Conservation (phyloP, 2,113 vertebrate genomes). For the Sander vitreus region DNA sequence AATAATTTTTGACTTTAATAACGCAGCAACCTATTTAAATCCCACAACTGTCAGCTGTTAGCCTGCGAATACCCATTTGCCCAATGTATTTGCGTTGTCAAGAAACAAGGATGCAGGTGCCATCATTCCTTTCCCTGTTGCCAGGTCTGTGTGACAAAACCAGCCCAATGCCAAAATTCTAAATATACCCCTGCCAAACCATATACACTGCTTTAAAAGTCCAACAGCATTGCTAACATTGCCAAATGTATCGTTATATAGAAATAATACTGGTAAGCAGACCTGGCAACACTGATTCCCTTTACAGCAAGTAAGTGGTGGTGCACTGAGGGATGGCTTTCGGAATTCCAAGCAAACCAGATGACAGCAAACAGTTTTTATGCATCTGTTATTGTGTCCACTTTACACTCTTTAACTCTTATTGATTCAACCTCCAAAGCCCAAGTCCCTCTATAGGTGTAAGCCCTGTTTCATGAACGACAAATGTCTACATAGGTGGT, state of each 20-base stretch:
- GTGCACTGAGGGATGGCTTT: background rate
- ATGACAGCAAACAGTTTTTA: background rate
- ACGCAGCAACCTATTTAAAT: background rate
- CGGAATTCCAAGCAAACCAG: background rate
- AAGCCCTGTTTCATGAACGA: background rate
- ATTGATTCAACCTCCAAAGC: background rate
- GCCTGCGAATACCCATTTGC: background rate
- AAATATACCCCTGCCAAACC: too few relatives aligned
- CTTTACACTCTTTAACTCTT: background rate
- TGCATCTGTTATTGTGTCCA: background rate
- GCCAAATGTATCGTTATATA: too few relatives aligned
- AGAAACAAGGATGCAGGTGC: background rate
- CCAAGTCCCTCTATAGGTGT: background rate
- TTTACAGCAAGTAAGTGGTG: background rate
- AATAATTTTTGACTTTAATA: background rate
- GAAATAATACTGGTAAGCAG: too few relatives aligned
- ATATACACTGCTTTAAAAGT: too few relatives aligned
- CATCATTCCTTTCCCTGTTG: background rate
- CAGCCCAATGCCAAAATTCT: too few relatives aligned
- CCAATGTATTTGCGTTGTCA: background rate
- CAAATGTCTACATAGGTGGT: background rate
- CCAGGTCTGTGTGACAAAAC: too few relatives aligned
- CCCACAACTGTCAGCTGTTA: background rate
- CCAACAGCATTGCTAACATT: too few relatives aligned
- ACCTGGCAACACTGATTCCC: too few relatives aligned